These are phyloP conservation scores for Caiman crocodilus DNA, from an alignment of 2,797 vertebrate species.

Conservation along the genomic window DNA sequence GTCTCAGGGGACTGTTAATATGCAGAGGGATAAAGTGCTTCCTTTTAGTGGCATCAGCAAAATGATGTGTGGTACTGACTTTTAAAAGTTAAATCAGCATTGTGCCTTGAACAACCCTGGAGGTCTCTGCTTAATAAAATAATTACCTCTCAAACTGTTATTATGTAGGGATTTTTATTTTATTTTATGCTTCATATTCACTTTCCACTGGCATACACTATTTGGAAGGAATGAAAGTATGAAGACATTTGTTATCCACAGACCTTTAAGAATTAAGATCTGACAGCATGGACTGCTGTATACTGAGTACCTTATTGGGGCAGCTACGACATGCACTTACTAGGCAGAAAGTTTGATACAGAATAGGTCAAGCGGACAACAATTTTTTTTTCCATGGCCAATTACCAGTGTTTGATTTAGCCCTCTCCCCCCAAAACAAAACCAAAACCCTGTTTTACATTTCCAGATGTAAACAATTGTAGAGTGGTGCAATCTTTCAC, in stretches of 20 bases:
- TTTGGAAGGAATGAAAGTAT: background rate
- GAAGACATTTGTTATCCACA: background rate
- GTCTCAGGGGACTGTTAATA: background rate
- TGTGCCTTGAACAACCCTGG: background rate
- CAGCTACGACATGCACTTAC: accelerated
- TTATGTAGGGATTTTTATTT: background rate
- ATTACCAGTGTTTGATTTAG: background rate
- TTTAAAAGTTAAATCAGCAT: slow-evolving; percentile 16
- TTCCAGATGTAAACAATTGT: too few species aligned
- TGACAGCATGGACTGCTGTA: background rate
- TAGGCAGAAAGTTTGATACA: background rate
- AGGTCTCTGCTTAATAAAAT: slow-evolving; percentile 54
- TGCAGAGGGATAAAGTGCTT: background rate
- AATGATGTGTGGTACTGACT: background rate
- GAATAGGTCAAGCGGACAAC: accelerated
- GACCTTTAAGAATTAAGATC: background rate
- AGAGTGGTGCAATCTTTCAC: too few species aligned
- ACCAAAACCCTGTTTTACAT: too few species aligned
- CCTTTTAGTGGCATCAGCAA: background rate
- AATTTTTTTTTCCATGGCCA: background rate
- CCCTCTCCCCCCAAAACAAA: too few species aligned
- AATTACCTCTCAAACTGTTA: slow-evolving; percentile 22
- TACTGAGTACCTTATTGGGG: background rate
- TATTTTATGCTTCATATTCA: background rate
- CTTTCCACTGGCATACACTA: background rate